These are phyloP conservation scores for Acrossocheilus wenchowensis DNA, from an alignment of 2,797 vertebrate species.

Conservation along the genomic window DNA sequence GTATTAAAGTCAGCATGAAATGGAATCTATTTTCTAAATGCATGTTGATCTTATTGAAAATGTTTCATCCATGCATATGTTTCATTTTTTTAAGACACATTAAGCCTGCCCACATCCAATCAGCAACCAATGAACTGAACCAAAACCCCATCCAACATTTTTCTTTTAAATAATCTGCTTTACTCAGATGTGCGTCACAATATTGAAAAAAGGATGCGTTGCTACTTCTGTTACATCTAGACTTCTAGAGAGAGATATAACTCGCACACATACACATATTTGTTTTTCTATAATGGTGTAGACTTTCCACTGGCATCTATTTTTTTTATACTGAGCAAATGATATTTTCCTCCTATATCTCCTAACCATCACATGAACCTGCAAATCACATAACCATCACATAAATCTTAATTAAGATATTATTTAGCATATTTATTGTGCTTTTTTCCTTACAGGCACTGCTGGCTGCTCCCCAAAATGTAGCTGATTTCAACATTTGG, in stretches of 20 bases:
- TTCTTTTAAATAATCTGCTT: not conserved
- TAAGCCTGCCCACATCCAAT: not conserved
- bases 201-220: not conserved
- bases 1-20: not conserved
- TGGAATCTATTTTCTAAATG: not conserved
- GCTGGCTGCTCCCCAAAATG: not conserved
- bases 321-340: not conserved
- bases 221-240: not conserved
- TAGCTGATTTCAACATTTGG: not conserved
- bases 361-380: not conserved
- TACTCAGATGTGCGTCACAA: not conserved
- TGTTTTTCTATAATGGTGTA: not conserved
- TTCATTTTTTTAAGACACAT: not conserved
- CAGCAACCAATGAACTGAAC: not conserved
- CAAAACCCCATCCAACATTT: not conserved
- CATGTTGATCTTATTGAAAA: not conserved
- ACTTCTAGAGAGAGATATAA: not conserved
- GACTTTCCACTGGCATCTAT: not conserved
- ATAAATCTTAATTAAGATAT: constrained; percentile 15
- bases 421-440: not conserved
- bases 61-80: not conserved
- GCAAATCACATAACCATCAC: not conserved
- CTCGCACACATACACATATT: not conserved
- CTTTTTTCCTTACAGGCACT: not conserved
- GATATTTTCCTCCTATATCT: not conserved